Percentiles rank a stretch among this genome's conserved stretches.
Conservation (phyloP, 2,888 invertebrate species). For the Acronicta aceris region DNA sequence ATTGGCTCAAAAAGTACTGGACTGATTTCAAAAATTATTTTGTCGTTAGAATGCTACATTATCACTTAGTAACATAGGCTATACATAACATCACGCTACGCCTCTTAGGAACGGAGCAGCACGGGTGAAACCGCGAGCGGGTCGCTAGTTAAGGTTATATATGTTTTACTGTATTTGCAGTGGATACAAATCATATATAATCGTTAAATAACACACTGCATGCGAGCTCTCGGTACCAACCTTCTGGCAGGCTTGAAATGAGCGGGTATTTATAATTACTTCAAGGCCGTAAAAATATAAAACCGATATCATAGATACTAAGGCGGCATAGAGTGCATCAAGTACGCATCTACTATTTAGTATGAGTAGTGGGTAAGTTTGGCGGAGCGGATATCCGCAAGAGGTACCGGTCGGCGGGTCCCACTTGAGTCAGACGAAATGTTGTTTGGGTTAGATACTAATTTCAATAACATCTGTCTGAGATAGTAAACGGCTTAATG, state of each 20-base stretch:
- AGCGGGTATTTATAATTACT: constrained; percentile 60
- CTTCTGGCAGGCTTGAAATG: constrained; percentile 59
- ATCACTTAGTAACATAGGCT: no score
- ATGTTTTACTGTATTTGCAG: constrained; percentile 9
- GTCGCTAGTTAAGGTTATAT: no score
- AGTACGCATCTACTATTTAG: constrained; percentile 62
- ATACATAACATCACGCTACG: no score
- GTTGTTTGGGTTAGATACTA: constrained; percentile 40
- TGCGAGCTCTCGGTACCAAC: constrained; percentile 53
- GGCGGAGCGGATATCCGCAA: constrained; percentile 81
- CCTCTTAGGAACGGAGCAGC: no score
- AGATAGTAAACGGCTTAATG: constrained; percentile 23
- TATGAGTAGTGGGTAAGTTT: constrained; percentile 71
- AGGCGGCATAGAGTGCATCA: constrained; percentile 46
- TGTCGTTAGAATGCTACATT: no score
- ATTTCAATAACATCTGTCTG: constrained; percentile 43
- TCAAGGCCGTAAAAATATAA: constrained; percentile 59
- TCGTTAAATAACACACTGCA: constrained; percentile 49
- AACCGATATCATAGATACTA: constrained; percentile 30
- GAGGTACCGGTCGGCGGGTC: constrained; percentile 57
- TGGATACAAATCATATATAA: constrained; percentile 22
- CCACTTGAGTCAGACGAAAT: constrained; percentile 39
- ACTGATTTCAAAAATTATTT: no score
- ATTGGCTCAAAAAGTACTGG: no score
- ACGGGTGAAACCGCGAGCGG: no score